A percentile compares a stretch with the other conserved stretches of the same genome.
These are phyloP conservation scores for Microcebus griseorufus DNA, from an alignment of 2,113 vertebrate genomes.

Conservation along the genomic window DNA sequence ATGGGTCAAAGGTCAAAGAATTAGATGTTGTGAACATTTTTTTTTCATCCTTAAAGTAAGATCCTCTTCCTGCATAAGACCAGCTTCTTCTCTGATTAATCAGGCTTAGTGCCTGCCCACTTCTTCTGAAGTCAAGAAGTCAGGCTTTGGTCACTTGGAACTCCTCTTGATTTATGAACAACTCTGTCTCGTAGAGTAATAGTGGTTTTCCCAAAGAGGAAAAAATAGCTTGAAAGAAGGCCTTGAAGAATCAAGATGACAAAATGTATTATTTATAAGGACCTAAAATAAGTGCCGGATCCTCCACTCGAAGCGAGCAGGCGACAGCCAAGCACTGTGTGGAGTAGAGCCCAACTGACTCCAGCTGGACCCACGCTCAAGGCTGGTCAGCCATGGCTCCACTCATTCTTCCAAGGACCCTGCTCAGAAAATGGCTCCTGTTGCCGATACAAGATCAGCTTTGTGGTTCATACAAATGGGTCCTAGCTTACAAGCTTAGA, in stretches of 20 bases:
- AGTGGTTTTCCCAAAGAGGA: slow-evolving; percentile 66
- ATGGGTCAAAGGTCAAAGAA: slow-evolving; percentile 7
- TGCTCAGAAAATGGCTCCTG: not conserved
- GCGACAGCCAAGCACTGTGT: slow-evolving; percentile 38
- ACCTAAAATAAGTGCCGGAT: slow-evolving; percentile 67
- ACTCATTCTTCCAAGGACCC: not conserved
- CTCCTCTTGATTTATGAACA: slow-evolving; percentile 75
- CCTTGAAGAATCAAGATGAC: slow-evolving; percentile 72
- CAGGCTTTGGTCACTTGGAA: slow-evolving; percentile 40
- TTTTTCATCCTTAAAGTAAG: slow-evolving; percentile 3
- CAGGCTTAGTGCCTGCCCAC: not conserved
- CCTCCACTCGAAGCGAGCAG: slow-evolving; percentile 60
- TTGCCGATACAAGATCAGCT: not conserved
- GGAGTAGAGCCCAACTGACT: not conserved
- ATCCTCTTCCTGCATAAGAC: not conserved
- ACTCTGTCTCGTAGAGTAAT: slow-evolving; percentile 63
- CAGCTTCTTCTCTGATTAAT: not conserved
- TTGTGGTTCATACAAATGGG: not conserved
- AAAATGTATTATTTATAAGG: slow-evolving; percentile 78
- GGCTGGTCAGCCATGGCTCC: not conserved
- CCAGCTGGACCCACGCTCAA: not conserved
- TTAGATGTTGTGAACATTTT: not conserved
- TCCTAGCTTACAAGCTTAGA: not conserved
- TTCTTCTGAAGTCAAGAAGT: slow-evolving; percentile 41
- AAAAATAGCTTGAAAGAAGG: slow-evolving; percentile 67